These are phyloP conservation scores for Mugil cephalus DNA, from an alignment of 2,113 vertebrate species.

Conservation along the genomic window DNA sequence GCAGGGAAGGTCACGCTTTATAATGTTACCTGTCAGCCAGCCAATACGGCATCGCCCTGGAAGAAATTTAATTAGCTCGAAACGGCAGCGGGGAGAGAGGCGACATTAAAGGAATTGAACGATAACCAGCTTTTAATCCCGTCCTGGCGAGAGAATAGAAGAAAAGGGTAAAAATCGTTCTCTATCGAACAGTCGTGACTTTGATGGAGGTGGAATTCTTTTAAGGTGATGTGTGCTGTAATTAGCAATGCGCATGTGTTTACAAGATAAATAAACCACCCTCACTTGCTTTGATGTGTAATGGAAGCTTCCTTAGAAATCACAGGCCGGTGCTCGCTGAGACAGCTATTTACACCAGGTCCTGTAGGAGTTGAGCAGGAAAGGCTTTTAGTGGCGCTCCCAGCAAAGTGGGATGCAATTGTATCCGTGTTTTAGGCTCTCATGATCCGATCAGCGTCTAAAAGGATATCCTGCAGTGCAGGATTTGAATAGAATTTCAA, in stretches of 20 bases:
- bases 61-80: conserved; percentile 81
- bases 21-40: conserved; percentile 81
- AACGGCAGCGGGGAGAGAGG: conserved; percentile 61
- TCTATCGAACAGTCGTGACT: conserved; percentile 73
- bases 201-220: conserved; percentile 79
- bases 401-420: conserved; percentile 23
- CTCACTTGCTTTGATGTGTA: conserved; percentile 67
- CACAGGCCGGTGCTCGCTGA: conserved; percentile 51
- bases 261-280: conserved; percentile 77
- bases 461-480: background rate
- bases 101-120: conserved; percentile 79
- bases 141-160: conserved; percentile 76
- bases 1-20: conserved; percentile 75
- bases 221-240: conserved; percentile 72
- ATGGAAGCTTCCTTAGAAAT: conserved; percentile 59
- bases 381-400: conserved; percentile 27
- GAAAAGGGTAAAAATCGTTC: conserved; percentile 61
- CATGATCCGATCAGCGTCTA: conserved; percentile 8
- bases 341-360: conserved; percentile 53
- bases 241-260: conserved; percentile 78
- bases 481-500: conserved; percentile 1
- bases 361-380: conserved; percentile 23
- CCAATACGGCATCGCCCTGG: conserved; percentile 69
- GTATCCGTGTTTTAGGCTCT: conserved; percentile 11
- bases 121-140: conserved; percentile 81